These are phyloP conservation scores for Himalopsyche tibetana DNA, from an alignment of 2,888 invertebrate genomes.

Conservation along the genomic window DNA sequence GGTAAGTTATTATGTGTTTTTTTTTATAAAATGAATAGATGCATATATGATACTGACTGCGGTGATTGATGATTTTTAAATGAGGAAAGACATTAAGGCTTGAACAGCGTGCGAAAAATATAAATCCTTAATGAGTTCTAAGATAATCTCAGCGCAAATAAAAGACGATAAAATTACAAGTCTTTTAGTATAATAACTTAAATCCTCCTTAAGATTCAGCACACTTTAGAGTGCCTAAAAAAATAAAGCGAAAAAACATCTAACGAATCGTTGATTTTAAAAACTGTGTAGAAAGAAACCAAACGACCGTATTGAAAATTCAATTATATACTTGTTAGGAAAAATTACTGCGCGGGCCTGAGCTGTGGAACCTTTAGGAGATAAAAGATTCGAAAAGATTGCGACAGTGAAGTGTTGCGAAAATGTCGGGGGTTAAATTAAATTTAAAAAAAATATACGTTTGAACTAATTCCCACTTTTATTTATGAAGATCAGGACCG, in stretches of 20 bases:
- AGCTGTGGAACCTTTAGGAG: slow-evolving; percentile 4
- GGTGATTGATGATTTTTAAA: no score
- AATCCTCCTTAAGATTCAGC: slow-evolving; percentile 10
- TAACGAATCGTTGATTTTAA: slow-evolving; percentile 38
- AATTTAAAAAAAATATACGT: neutral
- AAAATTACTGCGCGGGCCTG: slow-evolving; percentile 34
- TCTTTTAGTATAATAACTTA: slow-evolving; percentile 38
- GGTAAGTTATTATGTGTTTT: no score
- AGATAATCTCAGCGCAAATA: no score
- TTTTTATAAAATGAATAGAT: no score
- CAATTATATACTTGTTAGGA: slow-evolving; percentile 43
- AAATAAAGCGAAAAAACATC: slow-evolving; percentile 32
- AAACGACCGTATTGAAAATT: slow-evolving; percentile 43
- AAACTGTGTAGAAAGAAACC: slow-evolving; percentile 40
- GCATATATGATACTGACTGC: no score
- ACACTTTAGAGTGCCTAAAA: slow-evolving; percentile 3
- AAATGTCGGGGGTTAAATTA: neutral
- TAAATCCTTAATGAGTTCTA: no score
- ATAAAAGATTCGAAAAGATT: slow-evolving; percentile 35
- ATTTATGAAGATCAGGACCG: no score
- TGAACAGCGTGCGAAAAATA: no score
- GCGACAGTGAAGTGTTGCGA: neutral
- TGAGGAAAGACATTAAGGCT: no score
- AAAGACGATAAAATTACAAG: neutral
- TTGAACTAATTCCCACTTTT: no score